These are phyloP conservation scores for Galerucella pusilla DNA, from an alignment of 2,888 invertebrate genomes.

Conservation along the genomic window DNA sequence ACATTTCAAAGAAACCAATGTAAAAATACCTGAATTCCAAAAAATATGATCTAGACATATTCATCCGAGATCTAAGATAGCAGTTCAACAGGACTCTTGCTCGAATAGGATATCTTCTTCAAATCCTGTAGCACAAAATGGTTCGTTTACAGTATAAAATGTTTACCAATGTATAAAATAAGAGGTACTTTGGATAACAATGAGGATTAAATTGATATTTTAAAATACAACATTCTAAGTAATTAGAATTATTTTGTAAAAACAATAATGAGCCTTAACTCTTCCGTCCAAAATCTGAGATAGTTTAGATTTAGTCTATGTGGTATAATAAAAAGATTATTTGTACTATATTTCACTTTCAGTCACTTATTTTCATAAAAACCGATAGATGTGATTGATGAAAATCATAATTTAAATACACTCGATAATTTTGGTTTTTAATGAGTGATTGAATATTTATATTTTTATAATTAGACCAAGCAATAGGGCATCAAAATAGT, in stretches of 20 bases:
- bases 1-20: too few relatives aligned
- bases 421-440: background rate
- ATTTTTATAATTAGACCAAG: background rate
- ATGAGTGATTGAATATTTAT: slow-evolving; percentile 1
- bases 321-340: slow-evolving; percentile 5
- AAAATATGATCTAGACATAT: too few relatives aligned
- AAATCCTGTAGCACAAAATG: too few relatives aligned
- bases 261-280: slow-evolving; percentile 51
- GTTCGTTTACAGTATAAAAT: too few relatives aligned
- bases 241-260: slow-evolving; percentile 23
- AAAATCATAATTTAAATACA: background rate
- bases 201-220: slow-evolving; percentile 29
- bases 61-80: too few relatives aligned
- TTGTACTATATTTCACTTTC: slow-evolving; percentile 6
- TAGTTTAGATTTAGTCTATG: slow-evolving; percentile 44
- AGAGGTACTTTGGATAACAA: background rate
- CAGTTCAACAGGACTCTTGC: too few relatives aligned
- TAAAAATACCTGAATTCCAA: too few relatives aligned
- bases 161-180: too few relatives aligned
- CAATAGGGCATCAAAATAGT: too few relatives aligned
- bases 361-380: slow-evolving; percentile 6
- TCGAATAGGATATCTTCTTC: too few relatives aligned
- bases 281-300: slow-evolving; percentile 57
- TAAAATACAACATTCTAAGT: background rate
- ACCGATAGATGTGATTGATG: background rate